Evolutionary conservation across 1,140 invertebrate genomes (phyloP), one percentile per base, ranked within the genome.

Genomic region (Manduca sexta): DNA sequence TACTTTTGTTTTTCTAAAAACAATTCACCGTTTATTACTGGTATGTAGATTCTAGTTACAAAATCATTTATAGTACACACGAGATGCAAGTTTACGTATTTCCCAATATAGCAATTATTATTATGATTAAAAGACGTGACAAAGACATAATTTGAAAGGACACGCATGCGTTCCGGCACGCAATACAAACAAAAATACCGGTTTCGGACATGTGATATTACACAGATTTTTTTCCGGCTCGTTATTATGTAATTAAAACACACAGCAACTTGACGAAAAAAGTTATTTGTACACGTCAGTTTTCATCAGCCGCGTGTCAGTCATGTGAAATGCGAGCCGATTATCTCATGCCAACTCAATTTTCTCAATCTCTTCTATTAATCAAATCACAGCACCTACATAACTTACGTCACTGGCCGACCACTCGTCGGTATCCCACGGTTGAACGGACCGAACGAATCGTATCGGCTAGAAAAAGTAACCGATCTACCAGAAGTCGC

Each of bases 351-450:
- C 62, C 56, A 64, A 60, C 56, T 59, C 57, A 61, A 68, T 73
- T 64, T 69, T 59, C 45, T 56, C 63, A 69, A 71, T 74, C 65
- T 55, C 51, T 69, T 66, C 61, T 64, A 74, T 76, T 74, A 64
- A 74, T 76, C 70, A 66, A 66, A 61, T 61, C 45, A 54, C 44
- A 50, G 58, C 54, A 49, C 43, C 45, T 49, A 50, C 41, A 49
- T 46, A 52, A 38, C 39, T 58, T 64, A 61, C 58, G 54, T 66
- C 57, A 69, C 26, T 50, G 45, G 44, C 45, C 31, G 33, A 21
- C 8, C 33, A 49, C 47, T 52, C 56, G 62, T 61, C 49, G 52
- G 58, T 61, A 58, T 71, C 69, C 67, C 69, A 75, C 69, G 67
- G 49, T 60, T 54, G 45, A 50, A 34, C 60, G 40, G 49, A 40